Percentiles rank a stretch among this genome's conserved stretches.
These are phyloP conservation scores for Tragelaphus buxtoni DNA, from an alignment of 2,113 vertebrate genomes.

Conservation along the genomic window DNA sequence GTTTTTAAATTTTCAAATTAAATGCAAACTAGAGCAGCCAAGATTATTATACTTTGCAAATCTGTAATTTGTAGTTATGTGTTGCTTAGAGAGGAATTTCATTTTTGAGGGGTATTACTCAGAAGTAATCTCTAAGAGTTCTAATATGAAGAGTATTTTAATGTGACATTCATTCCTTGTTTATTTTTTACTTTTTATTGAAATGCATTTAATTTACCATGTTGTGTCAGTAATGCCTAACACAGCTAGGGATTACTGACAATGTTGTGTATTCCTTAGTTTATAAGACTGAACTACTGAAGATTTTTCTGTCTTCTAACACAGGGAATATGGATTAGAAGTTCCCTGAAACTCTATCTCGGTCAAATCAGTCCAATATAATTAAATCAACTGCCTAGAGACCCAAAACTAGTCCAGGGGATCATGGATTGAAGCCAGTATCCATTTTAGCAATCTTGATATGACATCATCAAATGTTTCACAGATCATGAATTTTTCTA, in stretches of 20 bases:
- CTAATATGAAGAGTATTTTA: not conserved
- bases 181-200: not conserved
- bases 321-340: not conserved
- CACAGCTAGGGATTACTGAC: too few relatives aligned
- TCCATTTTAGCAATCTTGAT: not conserved
- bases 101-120: not conserved
- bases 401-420: not conserved
- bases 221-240: not conserved
- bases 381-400: not conserved
- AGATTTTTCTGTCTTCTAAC: not conserved
- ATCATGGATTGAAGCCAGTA: not conserved
- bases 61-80: not conserved
- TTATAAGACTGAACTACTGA: not conserved
- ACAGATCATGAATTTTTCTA: not conserved
- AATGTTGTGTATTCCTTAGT: not conserved
- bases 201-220: not conserved
- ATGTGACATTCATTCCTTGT: not conserved
- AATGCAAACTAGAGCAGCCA: not conserved
- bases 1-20: constrained; percentile 1
- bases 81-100: not conserved
- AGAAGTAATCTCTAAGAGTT: not conserved
- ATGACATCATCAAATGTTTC: not conserved
- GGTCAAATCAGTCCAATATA: not conserved
- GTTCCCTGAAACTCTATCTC: not conserved
- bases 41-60: not conserved